phyloP scores from a whole-genome alignment of 1,140 invertebrate species.

The Oscheius sp. region DNA sequence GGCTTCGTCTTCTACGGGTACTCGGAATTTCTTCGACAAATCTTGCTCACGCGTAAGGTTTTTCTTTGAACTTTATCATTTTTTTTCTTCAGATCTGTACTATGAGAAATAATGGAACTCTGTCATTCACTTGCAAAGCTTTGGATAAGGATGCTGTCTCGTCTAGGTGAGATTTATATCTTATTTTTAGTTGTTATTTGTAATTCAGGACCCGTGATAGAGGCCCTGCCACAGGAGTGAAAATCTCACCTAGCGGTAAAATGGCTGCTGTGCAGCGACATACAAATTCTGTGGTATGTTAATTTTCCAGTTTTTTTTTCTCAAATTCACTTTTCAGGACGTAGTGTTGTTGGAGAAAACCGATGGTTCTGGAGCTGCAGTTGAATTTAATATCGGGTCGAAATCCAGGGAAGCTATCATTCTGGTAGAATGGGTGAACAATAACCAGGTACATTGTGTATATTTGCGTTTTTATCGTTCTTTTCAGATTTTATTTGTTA shows the following conservation, averaged over 20 bases:
- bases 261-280: neutral
- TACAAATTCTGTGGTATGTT: neutral
- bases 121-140: slow-evolving; percentile 19
- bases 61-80: neutral
- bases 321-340: too few species aligned
- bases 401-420: slow-evolving; percentile 22
- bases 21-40: slow-evolving; percentile 26
- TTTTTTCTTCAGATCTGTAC: slow-evolving; percentile 15
- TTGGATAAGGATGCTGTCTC: slow-evolving; percentile 2
- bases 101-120: slow-evolving; percentile 22
- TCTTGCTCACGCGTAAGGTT: slow-evolving; percentile 1
- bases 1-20: slow-evolving; percentile 2
- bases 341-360: slow-evolving; percentile 19
- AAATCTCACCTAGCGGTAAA: slow-evolving; percentile 16
- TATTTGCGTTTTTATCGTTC: neutral
- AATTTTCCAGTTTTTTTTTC: too few species aligned
- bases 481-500: slow-evolving; percentile 19
- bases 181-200: neutral
- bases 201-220: slow-evolving; percentile 16
- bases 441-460: slow-evolving; percentile 15
- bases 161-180: neutral
- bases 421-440: slow-evolving; percentile 20
- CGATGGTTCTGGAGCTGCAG: slow-evolving; percentile 4
- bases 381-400: slow-evolving; percentile 13
- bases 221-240: slow-evolving; percentile 19